Conservation (phyloP, 2,113 vertebrate genomes). For the Oryzias curvinotus region DNA sequence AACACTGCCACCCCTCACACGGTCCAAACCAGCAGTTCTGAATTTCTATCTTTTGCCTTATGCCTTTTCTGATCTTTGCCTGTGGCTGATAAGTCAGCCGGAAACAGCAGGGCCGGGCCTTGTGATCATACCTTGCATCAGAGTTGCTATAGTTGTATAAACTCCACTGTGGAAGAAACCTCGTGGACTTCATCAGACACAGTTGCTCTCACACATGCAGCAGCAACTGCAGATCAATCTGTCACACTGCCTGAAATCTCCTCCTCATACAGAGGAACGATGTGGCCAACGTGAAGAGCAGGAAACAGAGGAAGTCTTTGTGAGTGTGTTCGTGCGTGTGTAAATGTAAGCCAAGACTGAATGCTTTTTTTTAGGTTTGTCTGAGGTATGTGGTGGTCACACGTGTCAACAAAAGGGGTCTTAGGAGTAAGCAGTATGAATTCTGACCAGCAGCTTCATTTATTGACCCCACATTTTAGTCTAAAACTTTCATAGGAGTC, state of each 20-base stretch:
- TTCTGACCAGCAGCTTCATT: neutral
- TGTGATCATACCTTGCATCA: conserved; percentile 23
- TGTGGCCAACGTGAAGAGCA: neutral
- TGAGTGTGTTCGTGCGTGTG: neutral
- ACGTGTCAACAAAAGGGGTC: conserved; percentile 17
- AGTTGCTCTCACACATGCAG: conserved; percentile 9
- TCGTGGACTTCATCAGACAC: conserved; percentile 14
- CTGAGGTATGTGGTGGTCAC: neutral
- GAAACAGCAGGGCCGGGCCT: conserved; percentile 8
- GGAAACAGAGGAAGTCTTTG: conserved; percentile 20
- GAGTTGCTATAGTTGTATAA: conserved; percentile 7
- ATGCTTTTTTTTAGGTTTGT: conserved; percentile 2
- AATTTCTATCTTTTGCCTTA: conserved; percentile 19
- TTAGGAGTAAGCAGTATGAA: neutral
- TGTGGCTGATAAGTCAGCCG: conserved; percentile 35
- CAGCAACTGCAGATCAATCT: conserved; percentile 32
- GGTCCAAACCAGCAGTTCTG: neutral
- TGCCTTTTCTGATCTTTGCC: conserved; percentile 24
- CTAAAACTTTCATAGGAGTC: too few species aligned
- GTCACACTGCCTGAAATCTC: conserved; percentile 13
- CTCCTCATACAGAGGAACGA: conserved; percentile 1
- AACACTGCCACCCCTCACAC: neutral
- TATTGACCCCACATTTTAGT: too few species aligned
- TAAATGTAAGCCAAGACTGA: neutral
- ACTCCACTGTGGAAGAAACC: neutral